Percentiles rank a stretch among this genome's conserved stretches.
Evolutionary conservation across 2,888 invertebrate species (phyloP).

Genomic region (Hemithea aestivaria): DNA sequence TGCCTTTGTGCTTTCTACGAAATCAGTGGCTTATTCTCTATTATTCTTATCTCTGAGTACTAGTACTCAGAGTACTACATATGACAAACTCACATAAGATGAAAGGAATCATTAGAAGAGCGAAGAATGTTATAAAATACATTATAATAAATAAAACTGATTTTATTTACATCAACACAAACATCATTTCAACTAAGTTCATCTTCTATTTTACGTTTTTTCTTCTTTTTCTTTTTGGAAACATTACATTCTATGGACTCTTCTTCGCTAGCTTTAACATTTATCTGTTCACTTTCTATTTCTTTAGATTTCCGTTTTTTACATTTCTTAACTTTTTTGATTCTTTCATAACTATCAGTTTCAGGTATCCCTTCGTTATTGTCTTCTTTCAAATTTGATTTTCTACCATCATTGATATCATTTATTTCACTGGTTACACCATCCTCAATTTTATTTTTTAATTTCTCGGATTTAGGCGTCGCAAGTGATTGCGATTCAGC

Average conservation of each 20-base stretch:
- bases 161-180: no score
- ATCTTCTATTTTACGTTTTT: constrained; percentile 9
- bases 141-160: no score
- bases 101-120: no score
- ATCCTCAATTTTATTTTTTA: constrained; percentile 21
- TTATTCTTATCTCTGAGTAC: no score
- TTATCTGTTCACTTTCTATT: background rate
- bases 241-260: background rate
- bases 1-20: no score
- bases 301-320: constrained; percentile 12
- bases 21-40: no score
- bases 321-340: constrained; percentile 18
- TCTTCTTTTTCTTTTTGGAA: constrained; percentile 17
- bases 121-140: no score
- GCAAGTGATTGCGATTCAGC: constrained; percentile 4
- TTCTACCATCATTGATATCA: constrained; percentile 15
- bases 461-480: constrained; percentile 5
- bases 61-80: no score
- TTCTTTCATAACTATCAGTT: background rate
- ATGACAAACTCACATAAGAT: no score
- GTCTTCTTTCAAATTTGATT: constrained; percentile 2
- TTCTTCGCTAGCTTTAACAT: background rate
- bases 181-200: no score
- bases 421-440: constrained; percentile 30
- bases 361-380: background rate